These are phyloP conservation scores for Drosophila mercatorum DNA, from an alignment of 2,888 invertebrate genomes.

Conservation along the genomic window DNA sequence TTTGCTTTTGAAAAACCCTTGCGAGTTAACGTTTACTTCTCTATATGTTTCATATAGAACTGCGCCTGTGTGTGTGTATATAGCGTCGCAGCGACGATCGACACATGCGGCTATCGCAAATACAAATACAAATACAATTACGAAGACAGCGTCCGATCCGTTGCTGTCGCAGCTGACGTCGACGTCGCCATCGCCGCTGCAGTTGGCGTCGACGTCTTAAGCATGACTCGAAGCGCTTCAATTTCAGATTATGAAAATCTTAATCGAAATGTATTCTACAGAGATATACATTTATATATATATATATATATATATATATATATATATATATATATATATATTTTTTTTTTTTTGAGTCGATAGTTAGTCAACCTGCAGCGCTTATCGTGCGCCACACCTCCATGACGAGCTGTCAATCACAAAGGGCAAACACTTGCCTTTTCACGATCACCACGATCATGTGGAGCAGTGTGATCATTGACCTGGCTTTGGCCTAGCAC, in stretches of 20 bases:
- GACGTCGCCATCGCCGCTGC: neutral
- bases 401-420: neutral
- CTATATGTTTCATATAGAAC: conserved; percentile 20
- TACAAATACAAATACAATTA: conserved; percentile 45
- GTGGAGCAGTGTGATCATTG: conserved; percentile 22
- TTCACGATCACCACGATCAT: conserved; percentile 9
- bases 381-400: conserved; percentile 5
- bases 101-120: conserved; percentile 51
- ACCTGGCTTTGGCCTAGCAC: neutral
- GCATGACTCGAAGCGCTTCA: conserved; percentile 19
- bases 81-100: conserved; percentile 49
- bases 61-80: conserved; percentile 3
- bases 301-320: neutral
- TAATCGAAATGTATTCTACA: conserved; percentile 1
- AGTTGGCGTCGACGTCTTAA: conserved; percentile 8
- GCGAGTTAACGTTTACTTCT: conserved; percentile 65
- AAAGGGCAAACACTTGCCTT: conserved; percentile 30
- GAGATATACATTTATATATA: neutral
- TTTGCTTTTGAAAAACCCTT: conserved; percentile 75
- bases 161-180: conserved; percentile 20
- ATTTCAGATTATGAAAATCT: conserved; percentile 37
- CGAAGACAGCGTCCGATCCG: conserved; percentile 31
- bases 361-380: conserved; percentile 2
- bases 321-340: neutral
- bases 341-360: neutral